Conservation (phyloP, 1,140 invertebrate species). For the Lordiphosa clarofinis region DNA sequence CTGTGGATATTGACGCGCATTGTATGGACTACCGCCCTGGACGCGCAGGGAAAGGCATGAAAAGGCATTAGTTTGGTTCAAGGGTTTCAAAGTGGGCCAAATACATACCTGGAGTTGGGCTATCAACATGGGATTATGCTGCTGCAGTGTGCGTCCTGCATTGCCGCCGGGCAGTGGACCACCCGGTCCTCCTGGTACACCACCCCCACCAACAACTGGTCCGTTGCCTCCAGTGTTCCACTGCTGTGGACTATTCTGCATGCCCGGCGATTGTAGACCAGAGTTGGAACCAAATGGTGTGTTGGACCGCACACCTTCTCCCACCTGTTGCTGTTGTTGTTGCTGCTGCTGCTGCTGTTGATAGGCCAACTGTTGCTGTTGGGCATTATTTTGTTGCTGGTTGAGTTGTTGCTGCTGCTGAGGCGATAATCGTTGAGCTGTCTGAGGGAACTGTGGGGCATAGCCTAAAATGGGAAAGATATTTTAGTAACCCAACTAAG, state of each 20-base stretch:
- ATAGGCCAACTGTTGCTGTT: conserved; percentile 72
- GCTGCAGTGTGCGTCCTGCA: conserved; percentile 80
- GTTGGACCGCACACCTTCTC: conserved; percentile 50
- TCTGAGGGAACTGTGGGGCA: conserved; percentile 64
- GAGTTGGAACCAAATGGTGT: conserved; percentile 54
- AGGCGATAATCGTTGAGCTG: conserved; percentile 66
- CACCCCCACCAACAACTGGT: conserved; percentile 18
- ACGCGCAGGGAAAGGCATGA: conserved; percentile 5
- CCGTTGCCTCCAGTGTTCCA: conserved; percentile 32
- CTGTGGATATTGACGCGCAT: conserved; percentile 68
- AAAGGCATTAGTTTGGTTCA: conserved; percentile 28
- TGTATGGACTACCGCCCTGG: conserved; percentile 67
- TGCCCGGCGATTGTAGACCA: conserved; percentile 65
- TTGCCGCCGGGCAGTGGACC: conserved; percentile 43
- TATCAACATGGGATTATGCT: conserved; percentile 90
- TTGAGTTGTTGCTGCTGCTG: conserved; percentile 59
- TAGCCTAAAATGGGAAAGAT: conserved; percentile 43
- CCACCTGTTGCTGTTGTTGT: conserved; percentile 66
- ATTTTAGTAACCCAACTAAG: too few relatives aligned
- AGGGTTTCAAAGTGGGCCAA: background rate
- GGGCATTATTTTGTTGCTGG: conserved; percentile 50
- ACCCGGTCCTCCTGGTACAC: conserved; percentile 33
- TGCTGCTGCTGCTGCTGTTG: conserved; percentile 60
- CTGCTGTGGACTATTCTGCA: conserved; percentile 65
- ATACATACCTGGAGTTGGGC: conserved; percentile 85